Evolutionary conservation across 1,140 invertebrate genomes (phyloP).

Genomic region (Acromyrmex heyeri): DNA sequence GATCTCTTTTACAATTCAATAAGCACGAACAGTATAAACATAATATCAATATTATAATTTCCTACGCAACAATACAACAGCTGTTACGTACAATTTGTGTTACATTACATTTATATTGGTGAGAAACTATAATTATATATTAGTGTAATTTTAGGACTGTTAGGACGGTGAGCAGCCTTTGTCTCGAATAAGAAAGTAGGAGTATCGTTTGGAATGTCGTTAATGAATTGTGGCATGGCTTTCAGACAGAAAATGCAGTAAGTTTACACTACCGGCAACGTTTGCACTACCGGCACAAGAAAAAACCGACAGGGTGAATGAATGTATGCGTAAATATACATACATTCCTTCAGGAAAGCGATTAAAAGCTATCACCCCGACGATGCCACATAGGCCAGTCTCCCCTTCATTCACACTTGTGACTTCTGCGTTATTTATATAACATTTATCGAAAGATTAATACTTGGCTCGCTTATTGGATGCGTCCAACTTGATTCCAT

Average conservation of each 20-base stretch:
- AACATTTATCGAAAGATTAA: constrained; percentile 58
- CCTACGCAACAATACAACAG: too few species aligned
- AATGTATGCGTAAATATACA: constrained; percentile 37
- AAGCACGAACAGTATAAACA: too few species aligned
- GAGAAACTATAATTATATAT: too few species aligned
- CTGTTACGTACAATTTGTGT: too few species aligned
- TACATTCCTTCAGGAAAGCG: not conserved
- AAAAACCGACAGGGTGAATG: not conserved
- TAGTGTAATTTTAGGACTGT: too few species aligned
- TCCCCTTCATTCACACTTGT: constrained; percentile 59
- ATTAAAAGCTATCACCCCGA: constrained; percentile 45
- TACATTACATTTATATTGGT: too few species aligned
- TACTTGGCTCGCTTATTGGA: constrained; percentile 8
- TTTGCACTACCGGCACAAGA: constrained; percentile 6
- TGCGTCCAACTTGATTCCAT: constrained; percentile 9
- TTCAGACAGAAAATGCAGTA: constrained; percentile 8
- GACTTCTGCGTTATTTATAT: constrained; percentile 60
- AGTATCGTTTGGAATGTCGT: constrained; percentile 19
- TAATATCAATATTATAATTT: too few species aligned
- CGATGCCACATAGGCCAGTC: constrained; percentile 9
- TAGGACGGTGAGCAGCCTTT: too few species aligned
- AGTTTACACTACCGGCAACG: not conserved
- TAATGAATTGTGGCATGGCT: constrained; percentile 27
- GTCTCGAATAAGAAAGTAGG: not conserved
- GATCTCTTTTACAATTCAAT: too few species aligned